phyloP scores from a whole-genome alignment of 2,113 vertebrate species.

The Fukomys damarensis region DNA sequence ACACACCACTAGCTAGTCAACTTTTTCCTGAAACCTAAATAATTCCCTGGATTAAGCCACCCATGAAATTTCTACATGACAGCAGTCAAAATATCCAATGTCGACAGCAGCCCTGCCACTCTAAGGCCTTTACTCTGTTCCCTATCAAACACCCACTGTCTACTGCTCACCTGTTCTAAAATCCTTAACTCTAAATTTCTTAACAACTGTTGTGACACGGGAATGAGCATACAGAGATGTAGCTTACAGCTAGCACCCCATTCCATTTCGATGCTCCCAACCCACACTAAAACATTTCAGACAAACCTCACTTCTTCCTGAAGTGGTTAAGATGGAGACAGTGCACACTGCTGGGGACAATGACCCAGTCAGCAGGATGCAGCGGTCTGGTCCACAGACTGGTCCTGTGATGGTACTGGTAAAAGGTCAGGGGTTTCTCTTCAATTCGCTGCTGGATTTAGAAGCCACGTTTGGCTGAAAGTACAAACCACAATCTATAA shows the following conservation, averaged over 20 bases:
- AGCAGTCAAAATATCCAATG: neutral
- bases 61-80: neutral
- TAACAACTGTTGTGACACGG: neutral
- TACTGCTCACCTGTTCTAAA: neutral
- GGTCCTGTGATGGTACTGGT: slow-evolving; percentile 72
- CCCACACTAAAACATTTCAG: neutral
- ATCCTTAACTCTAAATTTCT: neutral
- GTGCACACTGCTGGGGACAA: slow-evolving; percentile 72
- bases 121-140: neutral
- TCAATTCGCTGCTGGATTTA: slow-evolving; percentile 59
- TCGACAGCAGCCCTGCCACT: neutral
- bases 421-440: slow-evolving; percentile 82
- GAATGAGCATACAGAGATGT: neutral
- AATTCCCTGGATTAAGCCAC: neutral
- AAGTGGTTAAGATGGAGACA: slow-evolving; percentile 62
- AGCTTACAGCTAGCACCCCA: neutral
- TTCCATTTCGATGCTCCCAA: neutral
- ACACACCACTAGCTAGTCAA: neutral
- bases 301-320: slow-evolving; percentile 26
- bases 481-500: slow-evolving; percentile 55
- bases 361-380: slow-evolving; percentile 76
- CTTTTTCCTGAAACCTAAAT: neutral
- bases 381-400: slow-evolving; percentile 78
- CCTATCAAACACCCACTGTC: neutral
- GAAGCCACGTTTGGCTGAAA: slow-evolving; percentile 17